Evolutionary conservation across 2,113 vertebrate species (phyloP), one percentile per base, ranked within the genome.

Genomic region (Pandion haliaetus): DNA sequence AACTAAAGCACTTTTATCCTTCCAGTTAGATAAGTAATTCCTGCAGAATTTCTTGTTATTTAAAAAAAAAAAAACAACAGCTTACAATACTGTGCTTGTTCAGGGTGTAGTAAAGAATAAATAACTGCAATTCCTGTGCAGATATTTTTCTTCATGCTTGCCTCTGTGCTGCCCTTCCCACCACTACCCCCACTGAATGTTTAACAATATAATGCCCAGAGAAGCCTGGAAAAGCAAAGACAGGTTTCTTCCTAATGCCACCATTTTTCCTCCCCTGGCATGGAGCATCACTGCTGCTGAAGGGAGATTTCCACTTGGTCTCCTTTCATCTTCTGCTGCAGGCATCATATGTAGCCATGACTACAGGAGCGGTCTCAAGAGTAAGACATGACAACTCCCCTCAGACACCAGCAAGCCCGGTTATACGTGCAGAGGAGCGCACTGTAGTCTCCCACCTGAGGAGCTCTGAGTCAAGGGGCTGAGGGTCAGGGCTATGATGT

Each of bases 1-100:
- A 88, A 93, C 89, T 74, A 91, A 92, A 93, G 36, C 65, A 47
- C 47, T 88, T 93, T 74, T 80, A 74, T 89, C 40, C 59, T 94
- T 90, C 25, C 61, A 49, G 31, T 40, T 74, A 40, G 20, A 45
- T 55, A 73, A 90, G 44, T 91, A 50, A 67, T 73, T 79, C 62
- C 85, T 96, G 24, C 38, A 71, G 44, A 89, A 66, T 76, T 63
- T 88, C 36, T 63, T 93, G 49, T 58, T 77, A 69, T 86, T 97
- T 58, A 54, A 88, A 82, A 96, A 96, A 78, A 58, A 38, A 19
- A 96, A 96, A 78, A 58, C n/a, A 19, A 6, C 32, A 71, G 50
- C 9, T 88, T 84, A 82, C 76, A 74, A 80, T 90, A 58, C 73
- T 44, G n/a, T 58, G 40, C 62, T 94, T 93, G 73, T 94, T 87